Base-by-base conservation (phyloP, 2,113 vertebrate species). In the Sylvilagus bachmani region DNA sequence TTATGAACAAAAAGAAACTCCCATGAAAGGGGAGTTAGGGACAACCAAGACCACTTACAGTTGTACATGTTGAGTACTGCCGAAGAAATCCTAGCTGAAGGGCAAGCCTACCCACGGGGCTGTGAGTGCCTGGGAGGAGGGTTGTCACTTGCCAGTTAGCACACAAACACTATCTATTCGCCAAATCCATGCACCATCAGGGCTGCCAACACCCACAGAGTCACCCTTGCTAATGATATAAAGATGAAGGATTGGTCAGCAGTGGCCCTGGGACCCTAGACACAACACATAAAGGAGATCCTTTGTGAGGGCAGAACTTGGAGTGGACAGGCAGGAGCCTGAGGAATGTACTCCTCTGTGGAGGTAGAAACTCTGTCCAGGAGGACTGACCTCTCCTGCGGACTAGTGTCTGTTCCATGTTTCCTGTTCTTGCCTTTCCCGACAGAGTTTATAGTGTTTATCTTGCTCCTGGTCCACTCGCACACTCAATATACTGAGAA, bases 401-500 rank as follows among this genome's bases (percentile, higher is more conserved):
- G 66, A 33, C 33, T 24, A 9, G 66, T 1, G 58, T 49, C 10
- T 9, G 6, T 29, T 17, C 49, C 64, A 29, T 0, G 0, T 29
- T 19, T 78, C 44, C 71, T 16, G 1, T 17, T 62, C 53, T 84
- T 38, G 75, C 31, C 27, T 71, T 66, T n/a, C 21, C 31, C 73
- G 31, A 9, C 3, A 25, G 22, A 10, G 21, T 85, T 31, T 14
- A 38, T 3, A 11, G 58, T 4, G 8, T 25, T 38, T 55, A 24
- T n/a, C 29, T 9, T 25, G 36, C 53, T 62, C 27, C 49, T 6
- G 1, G 49, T 53, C 44, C 31, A 51, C 61, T 4, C 5, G 16
- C 29, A 51, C 1, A 21, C 0, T 58, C 17, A 13, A 31, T n/a
- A 14, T 2, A 14, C 25, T 19, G 0, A 22, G 16, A 25, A 64